A percentile compares a stretch with the other conserved stretches of the same genome.
These are phyloP conservation scores for Rhopalosiphum nymphaeae DNA, from an alignment of 2,888 invertebrate genomes.

Conservation along the genomic window DNA sequence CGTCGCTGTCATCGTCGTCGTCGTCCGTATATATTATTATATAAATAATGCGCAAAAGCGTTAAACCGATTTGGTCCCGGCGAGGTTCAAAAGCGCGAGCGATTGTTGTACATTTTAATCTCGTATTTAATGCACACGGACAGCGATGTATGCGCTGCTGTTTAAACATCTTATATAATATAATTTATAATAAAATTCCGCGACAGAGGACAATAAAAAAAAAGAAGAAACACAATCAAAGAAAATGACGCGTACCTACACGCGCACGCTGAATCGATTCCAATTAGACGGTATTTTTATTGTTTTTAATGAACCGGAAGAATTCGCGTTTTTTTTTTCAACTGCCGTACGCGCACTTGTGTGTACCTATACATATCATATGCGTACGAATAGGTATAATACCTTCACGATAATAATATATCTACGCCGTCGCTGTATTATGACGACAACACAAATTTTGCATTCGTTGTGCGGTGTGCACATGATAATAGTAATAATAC, in stretches of 20 bases:
- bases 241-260: neutral
- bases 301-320: slow-evolving; percentile 35
- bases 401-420: neutral
- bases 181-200: neutral
- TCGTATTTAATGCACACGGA: neutral
- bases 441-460: slow-evolving; percentile 10
- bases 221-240: neutral
- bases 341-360: neutral
- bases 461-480: neutral
- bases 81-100: slow-evolving; percentile 29
- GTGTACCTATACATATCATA: neutral
- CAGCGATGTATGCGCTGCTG: neutral
- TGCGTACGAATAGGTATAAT: neutral
- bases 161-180: neutral
- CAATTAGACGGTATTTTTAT: slow-evolving; percentile 57
- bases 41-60: slow-evolving; percentile 7
- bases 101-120: slow-evolving; percentile 9
- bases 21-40: neutral
- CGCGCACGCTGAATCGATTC: slow-evolving; percentile 27
- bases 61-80: slow-evolving; percentile 54
- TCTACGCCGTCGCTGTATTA: neutral
- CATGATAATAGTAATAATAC: neutral
- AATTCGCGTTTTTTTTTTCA: neutral
- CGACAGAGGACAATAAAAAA: neutral
- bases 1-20: neutral